Conservation (phyloP, 1,140 invertebrate genomes). For the Brachionus calyciflorus region DNA sequence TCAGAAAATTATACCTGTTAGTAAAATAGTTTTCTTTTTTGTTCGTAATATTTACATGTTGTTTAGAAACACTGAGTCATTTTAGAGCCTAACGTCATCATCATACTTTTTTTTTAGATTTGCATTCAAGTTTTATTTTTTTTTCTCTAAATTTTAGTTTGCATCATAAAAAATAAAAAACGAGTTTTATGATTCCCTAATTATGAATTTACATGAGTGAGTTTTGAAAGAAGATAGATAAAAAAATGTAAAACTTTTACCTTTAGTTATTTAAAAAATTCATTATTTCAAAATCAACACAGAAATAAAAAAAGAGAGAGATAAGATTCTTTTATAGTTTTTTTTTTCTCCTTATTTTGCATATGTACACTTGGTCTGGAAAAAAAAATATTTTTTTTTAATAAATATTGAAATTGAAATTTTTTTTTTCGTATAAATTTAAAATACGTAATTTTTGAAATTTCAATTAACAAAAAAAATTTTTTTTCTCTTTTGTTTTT, state of each 20-base stretch:
- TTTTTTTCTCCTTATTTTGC: neutral
- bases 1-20: too few species aligned
- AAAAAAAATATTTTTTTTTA: neutral
- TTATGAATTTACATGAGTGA: slow-evolving; percentile 32
- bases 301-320: slow-evolving; percentile 14
- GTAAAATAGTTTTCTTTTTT: too few species aligned
- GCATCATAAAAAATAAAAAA: slow-evolving; percentile 20
- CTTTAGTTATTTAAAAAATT: neutral
- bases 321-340: slow-evolving; percentile 18
- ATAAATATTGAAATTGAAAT: slow-evolving; percentile 8
- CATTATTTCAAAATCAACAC: too few species aligned
- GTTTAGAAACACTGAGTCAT: too few species aligned
- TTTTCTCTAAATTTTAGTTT: too few species aligned
- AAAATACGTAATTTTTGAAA: slow-evolving; percentile 24
- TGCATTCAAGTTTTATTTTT: too few species aligned
- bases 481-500: neutral
- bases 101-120: too few species aligned
- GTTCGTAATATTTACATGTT: too few species aligned
- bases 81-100: too few species aligned
- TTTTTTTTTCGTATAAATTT: neutral
- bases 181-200: slow-evolving; percentile 8
- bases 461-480: slow-evolving; percentile 17
- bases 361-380: neutral
- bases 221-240: neutral
- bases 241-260: slow-evolving; percentile 14